Evolutionary conservation across 2,113 vertebrate species (phyloP).

Genomic region (Falco punctatus): DNA sequence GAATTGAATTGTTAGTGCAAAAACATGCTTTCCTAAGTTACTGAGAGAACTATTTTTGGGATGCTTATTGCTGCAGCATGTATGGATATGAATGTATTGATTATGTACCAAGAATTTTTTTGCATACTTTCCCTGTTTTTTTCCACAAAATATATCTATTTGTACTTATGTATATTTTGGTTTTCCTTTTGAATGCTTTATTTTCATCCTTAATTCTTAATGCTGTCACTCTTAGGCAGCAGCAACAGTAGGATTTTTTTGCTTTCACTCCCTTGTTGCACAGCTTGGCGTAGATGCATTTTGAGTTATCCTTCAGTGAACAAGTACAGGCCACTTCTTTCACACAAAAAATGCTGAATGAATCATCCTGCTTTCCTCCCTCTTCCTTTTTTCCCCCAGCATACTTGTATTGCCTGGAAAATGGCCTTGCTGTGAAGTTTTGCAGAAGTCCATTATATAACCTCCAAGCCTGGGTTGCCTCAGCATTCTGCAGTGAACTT

Average conservation of each 20-base stretch:
- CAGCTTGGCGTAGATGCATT: neutral
- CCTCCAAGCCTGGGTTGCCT: neutral
- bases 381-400: neutral
- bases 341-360: neutral
- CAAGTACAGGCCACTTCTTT: neutral
- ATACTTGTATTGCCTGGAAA: constrained; percentile 21
- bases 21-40: neutral
- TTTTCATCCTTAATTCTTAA: neutral
- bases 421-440: constrained; percentile 22
- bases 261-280: neutral
- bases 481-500: neutral
- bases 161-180: neutral
- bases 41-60: neutral
- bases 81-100: neutral
- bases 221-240: neutral
- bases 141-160: neutral
- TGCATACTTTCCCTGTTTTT: neutral
- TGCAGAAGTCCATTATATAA: neutral
- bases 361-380: neutral
- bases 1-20: neutral
- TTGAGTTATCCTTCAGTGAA: neutral
- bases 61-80: neutral
- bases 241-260: neutral
- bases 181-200: neutral
- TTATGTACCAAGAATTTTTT: neutral